Percentiles rank a stretch among this genome's conserved stretches.
Conservation (phyloP, 1,140 invertebrate genomes). For the Vollenhovia emeryi region DNA sequence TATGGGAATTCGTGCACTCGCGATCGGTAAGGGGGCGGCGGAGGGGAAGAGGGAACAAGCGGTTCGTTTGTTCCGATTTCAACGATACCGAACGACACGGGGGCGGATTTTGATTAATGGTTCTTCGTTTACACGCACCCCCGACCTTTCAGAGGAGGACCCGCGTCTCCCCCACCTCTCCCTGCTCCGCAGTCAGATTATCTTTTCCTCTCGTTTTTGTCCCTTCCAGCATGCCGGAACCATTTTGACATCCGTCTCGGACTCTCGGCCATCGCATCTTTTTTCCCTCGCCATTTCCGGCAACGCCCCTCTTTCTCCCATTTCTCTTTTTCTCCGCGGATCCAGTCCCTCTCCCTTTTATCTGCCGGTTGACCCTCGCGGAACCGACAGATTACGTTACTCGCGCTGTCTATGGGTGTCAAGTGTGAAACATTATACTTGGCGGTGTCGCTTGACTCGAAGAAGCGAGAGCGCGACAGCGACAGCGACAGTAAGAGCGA, state of each 20-base stretch:
- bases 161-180: background rate
- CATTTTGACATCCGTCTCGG: constrained; percentile 26
- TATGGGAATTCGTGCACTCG: constrained; percentile 68
- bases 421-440: constrained; percentile 71
- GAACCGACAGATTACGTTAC: constrained; percentile 64
- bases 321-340: background rate
- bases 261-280: background rate
- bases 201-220: background rate
- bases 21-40: background rate
- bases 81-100: constrained; percentile 67
- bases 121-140: constrained; percentile 62
- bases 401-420: constrained; percentile 52
- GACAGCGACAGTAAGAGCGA: background rate
- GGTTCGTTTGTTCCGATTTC: constrained; percentile 70
- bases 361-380: background rate
- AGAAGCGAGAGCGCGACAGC: background rate
- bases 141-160: constrained; percentile 40
- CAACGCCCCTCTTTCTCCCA: background rate
- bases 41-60: background rate
- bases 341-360: background rate
- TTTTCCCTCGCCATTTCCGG: constrained; percentile 13
- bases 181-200: too few species aligned
- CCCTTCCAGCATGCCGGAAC: background rate
- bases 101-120: constrained; percentile 69
- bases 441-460: constrained; percentile 10